Conservation (phyloP, 1,140 invertebrate genomes). For the Trichonephila inaurata region DNA sequence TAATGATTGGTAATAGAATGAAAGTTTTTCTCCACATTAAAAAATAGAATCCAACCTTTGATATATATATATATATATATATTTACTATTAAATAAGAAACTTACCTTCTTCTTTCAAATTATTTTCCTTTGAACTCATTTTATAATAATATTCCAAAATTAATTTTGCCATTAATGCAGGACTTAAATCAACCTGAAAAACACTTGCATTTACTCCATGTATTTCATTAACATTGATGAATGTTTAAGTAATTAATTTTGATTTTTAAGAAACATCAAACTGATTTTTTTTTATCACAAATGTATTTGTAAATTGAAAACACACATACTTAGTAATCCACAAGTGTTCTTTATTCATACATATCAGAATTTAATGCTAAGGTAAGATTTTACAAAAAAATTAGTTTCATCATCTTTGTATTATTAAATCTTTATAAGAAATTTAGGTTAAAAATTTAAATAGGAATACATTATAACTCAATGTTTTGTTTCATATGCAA, state of each 20-base stretch:
- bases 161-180: conserved; percentile 85
- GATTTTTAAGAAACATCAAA: neutral
- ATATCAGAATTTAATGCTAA: neutral
- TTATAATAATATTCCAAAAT: conserved; percentile 84
- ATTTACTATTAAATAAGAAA: neutral
- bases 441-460: no score
- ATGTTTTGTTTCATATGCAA: no score
- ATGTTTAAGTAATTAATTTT: no score
- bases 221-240: neutral
- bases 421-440: no score
- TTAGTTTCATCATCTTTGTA: no score
- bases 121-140: conserved; percentile 71
- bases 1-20: neutral
- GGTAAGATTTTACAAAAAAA: neutral
- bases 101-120: conserved; percentile 27
- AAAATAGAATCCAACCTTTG: neutral
- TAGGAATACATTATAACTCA: no score
- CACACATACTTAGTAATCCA: neutral
- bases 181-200: conserved; percentile 82
- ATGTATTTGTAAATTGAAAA: neutral
- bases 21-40: neutral
- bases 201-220: neutral
- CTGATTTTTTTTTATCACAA: neutral
- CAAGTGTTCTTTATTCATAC: neutral
- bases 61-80: neutral